phyloP scores from a whole-genome alignment of 2,113 vertebrate genomes.

The Prochilodus magdalenae region DNA sequence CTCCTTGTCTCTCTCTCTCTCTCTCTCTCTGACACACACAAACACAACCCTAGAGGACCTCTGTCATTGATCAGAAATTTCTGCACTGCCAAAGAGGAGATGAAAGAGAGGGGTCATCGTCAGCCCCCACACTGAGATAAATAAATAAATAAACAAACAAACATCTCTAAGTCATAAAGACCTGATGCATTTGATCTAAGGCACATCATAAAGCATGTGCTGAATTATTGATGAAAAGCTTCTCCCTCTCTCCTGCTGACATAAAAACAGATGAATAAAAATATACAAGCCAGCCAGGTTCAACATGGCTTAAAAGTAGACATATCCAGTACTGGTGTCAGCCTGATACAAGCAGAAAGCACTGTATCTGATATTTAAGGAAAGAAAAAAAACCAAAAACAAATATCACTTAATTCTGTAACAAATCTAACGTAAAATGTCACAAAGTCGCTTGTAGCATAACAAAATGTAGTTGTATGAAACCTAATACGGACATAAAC shows the following conservation, averaged over 20 bases:
- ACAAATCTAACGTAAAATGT: too few species aligned
- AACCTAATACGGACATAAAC: too few species aligned
- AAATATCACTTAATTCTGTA: too few species aligned
- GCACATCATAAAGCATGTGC: neutral
- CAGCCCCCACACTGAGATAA: neutral
- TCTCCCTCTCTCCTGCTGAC: constrained; percentile 14
- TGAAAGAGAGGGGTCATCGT: constrained; percentile 11
- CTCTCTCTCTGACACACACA: too few species aligned
- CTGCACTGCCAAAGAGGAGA: neutral
- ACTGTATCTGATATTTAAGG: too few species aligned
- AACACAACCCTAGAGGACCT: neutral
- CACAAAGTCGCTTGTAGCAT: too few species aligned
- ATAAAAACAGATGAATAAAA: constrained; percentile 46
- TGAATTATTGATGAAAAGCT: constrained; percentile 34
- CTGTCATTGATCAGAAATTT: neutral
- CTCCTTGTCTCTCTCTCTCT: too few species aligned
- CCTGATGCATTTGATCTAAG: constrained; percentile 11
- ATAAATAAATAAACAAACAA: constrained; percentile 34
- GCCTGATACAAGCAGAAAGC: too few species aligned
- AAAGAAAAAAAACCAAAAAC: too few species aligned
- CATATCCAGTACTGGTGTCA: neutral
- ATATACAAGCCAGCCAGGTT: neutral
- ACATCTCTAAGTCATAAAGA: constrained; percentile 8
- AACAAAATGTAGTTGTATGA: too few species aligned
- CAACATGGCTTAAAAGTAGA: neutral